Evolutionary conservation across 2,113 vertebrate species (phyloP).

Genomic region (Sander vitreus): DNA sequence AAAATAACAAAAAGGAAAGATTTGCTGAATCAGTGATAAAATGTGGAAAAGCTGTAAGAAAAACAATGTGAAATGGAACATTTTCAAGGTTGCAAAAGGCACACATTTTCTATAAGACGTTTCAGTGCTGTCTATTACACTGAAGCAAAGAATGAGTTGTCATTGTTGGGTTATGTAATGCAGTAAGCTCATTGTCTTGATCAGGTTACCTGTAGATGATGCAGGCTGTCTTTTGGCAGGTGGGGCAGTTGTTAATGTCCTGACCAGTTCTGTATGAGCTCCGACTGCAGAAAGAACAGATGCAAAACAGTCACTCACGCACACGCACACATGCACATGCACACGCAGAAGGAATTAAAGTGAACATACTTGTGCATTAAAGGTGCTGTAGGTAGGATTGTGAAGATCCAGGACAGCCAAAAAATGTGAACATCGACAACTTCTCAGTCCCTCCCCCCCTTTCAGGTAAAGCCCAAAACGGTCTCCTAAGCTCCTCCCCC

Average conservation of each 20-base stretch:
- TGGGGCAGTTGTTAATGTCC: slow-evolving; percentile 98
- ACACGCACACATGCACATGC: no score
- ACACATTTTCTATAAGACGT: not conserved
- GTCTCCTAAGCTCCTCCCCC: no score
- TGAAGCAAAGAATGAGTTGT: slow-evolving; percentile 29
- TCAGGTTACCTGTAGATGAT: slow-evolving; percentile 97
- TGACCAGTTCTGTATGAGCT: slow-evolving; percentile 98
- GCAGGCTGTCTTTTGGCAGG: slow-evolving; percentile 97
- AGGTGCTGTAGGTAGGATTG: no score
- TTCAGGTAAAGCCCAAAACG: no score
- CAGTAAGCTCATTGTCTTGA: slow-evolving; percentile 49
- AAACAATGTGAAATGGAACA: slow-evolving; percentile 1
- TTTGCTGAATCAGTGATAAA: slow-evolving; percentile 31
- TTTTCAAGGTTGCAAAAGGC: slow-evolving; percentile 8
- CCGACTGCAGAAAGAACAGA: slow-evolving; percentile 87
- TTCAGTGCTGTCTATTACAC: slow-evolving; percentile 24
- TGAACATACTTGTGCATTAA: not conserved
- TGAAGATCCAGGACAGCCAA: no score
- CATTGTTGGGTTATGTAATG: slow-evolving; percentile 40
- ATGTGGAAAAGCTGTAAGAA: not conserved
- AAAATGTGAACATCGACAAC: no score
- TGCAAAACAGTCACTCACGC: slow-evolving; percentile 10
- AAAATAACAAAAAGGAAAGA: not conserved
- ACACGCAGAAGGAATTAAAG: not conserved
- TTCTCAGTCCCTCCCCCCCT: no score